Conservation (phyloP, 2,888 invertebrate species). For the Philereme vetulata region DNA sequence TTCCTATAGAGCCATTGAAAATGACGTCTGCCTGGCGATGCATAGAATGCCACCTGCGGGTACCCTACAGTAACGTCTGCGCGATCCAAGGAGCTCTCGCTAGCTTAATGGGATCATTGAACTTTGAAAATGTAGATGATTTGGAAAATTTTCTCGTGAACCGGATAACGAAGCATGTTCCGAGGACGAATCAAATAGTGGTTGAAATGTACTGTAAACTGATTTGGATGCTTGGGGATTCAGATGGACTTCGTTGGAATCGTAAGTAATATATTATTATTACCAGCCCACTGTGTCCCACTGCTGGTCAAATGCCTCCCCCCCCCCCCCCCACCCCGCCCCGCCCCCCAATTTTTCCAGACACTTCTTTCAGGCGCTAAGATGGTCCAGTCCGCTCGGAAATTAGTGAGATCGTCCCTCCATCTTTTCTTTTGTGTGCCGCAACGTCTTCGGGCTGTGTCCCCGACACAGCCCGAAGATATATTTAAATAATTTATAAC, state of each 20-base stretch:
- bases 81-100: constrained; percentile 79
- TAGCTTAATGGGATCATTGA: constrained; percentile 78
- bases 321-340: too few species aligned
- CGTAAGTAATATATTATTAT: constrained; percentile 68
- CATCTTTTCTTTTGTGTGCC: too few species aligned
- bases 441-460: too few species aligned
- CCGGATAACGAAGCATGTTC: constrained; percentile 81
- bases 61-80: constrained; percentile 79
- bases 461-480: too few species aligned
- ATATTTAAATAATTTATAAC: too few species aligned
- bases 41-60: constrained; percentile 74
- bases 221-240: constrained; percentile 85
- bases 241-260: constrained; percentile 81
- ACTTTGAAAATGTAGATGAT: constrained; percentile 76
- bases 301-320: too few species aligned
- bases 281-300: neutral
- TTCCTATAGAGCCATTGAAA: constrained; percentile 83
- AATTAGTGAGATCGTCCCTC: too few species aligned
- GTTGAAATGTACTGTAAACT: constrained; percentile 86
- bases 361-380: too few species aligned
- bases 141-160: constrained; percentile 82
- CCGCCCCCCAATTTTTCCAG: too few species aligned
- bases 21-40: constrained; percentile 84
- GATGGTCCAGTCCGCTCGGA: too few species aligned
- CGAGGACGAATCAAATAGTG: constrained; percentile 84